phyloP scores from a whole-genome alignment of 2,888 invertebrate genomes.

The Endotricha flammealis region DNA sequence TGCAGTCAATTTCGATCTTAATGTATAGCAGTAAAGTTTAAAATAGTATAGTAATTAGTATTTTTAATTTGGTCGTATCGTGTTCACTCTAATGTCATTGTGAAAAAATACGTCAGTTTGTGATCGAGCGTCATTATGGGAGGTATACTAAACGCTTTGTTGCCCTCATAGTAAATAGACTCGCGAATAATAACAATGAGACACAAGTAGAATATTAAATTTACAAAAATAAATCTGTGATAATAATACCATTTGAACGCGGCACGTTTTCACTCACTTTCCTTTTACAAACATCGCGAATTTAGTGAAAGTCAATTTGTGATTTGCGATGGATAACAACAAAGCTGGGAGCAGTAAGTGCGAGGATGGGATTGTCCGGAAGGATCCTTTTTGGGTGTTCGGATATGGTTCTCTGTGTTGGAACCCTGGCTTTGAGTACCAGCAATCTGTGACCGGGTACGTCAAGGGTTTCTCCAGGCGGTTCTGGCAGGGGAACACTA shows the following conservation, averaged over 20 bases:
- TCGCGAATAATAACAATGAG: constrained; percentile 51
- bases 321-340: constrained; percentile 15
- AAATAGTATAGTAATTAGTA: not conserved
- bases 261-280: constrained; percentile 33
- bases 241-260: constrained; percentile 32
- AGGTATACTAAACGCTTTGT: constrained; percentile 25
- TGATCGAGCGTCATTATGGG: constrained; percentile 38
- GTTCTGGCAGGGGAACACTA: constrained; percentile 96
- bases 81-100: too few relatives aligned
- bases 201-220: constrained; percentile 52
- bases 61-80: too few relatives aligned
- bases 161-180: constrained; percentile 35
- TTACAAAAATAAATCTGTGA: constrained; percentile 39
- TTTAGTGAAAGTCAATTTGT: constrained; percentile 16
- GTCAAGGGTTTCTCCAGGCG: constrained; percentile 88
- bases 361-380: constrained; percentile 35
- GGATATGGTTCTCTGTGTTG: constrained; percentile 98
- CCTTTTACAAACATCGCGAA: constrained; percentile 21
- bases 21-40: not conserved
- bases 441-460: constrained; percentile 88
- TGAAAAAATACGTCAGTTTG: constrained; percentile 28
- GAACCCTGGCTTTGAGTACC: constrained; percentile 94
- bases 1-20: too few relatives aligned
- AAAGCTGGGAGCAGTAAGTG: not conserved
- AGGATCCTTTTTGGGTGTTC: constrained; percentile 89